Percentiles rank a stretch among this genome's conserved stretches.
Conservation (phyloP, 2,113 vertebrate genomes). For the Pollimyrus isidori region DNA sequence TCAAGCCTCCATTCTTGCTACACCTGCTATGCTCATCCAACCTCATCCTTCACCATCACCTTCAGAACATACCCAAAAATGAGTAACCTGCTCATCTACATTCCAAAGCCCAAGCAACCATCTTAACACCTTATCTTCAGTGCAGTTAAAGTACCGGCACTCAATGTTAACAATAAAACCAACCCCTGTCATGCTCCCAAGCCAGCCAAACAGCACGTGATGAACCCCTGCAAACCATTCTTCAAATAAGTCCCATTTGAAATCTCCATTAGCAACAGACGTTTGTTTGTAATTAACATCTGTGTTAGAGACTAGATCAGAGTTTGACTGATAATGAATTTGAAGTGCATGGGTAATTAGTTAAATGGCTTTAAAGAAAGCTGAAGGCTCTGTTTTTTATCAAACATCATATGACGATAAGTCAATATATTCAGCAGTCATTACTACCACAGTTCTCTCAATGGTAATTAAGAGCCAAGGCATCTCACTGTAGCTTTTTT, state of each 20-base stretch:
- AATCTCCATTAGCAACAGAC: constrained; percentile 44
- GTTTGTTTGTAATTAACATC: constrained; percentile 46
- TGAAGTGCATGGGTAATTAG: constrained; percentile 31
- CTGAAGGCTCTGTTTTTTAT: constrained; percentile 30
- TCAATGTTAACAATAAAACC: neutral
- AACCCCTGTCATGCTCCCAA: neutral
- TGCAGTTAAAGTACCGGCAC: neutral
- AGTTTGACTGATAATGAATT: constrained; percentile 30
- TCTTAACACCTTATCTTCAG: neutral
- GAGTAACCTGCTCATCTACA: neutral
- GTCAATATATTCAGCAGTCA: constrained; percentile 39
- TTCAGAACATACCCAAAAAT: neutral
- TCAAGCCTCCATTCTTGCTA: constrained; percentile 12
- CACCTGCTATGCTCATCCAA: neutral
- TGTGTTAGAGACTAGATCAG: constrained; percentile 43
- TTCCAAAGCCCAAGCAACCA: neutral
- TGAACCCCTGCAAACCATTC: constrained; percentile 30
- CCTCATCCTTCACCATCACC: neutral
- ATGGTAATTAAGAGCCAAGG: constrained; percentile 1
- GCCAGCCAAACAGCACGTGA: neutral
- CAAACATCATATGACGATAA: constrained; percentile 32
- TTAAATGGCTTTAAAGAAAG: constrained; percentile 27
- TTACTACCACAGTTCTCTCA: constrained; percentile 28
- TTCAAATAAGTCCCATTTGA: constrained; percentile 33
- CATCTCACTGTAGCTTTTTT: neutral